Base-by-base conservation (phyloP, 2,888 invertebrate species). In the Girardia tigrina region DNA sequence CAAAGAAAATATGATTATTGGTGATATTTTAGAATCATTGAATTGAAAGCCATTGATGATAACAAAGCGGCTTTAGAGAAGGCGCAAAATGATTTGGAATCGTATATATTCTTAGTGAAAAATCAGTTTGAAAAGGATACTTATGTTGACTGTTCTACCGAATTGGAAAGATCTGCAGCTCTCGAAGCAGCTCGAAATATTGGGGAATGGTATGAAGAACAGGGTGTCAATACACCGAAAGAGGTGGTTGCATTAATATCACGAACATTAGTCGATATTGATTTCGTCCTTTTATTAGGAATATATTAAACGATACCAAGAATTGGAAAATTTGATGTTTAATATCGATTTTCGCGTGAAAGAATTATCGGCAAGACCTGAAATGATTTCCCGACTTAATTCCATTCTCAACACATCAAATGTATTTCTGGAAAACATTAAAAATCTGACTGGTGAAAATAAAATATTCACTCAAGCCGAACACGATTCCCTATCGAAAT, bases 171-270 rank as follows among this genome's bases (percentile, higher is more conserved):
- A 69, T 88, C 89, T 78, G 89, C 88, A 78, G 90, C 95, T 69
- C 84, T 85, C 8, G 86, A 87, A 78, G 86, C 89, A 28, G 90
- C 85, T 42, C 77, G 79, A 0, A 82, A 80, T 75, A 81, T 42
- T 12, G 28, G 70, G 0, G 93, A 94, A 77, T 99, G 98, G 98
- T 85, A 97, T 0, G 94, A 97, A 79, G 95, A 97, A 79, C 94
- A 94, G 79, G 91, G 92, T 0, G 89, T 90, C 73, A 89, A 90
- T 77, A 90, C 92, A 0, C 88, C 88, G 27, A 90, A 91, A 0
- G 89, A 90, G 79, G 85, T 85, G 77, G 71, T 69, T 73, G 27
- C n/a, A n/a, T n/a, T n/a, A n/a, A n/a, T n/a, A n/a, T n/a, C n/a
- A 1, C 79, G 85, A 70, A 70, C 6, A 70, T 14, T 27, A 71